phyloP scores from a whole-genome alignment of 92 coral and sea anemone species.

The Bergia puertoricense region DNA sequence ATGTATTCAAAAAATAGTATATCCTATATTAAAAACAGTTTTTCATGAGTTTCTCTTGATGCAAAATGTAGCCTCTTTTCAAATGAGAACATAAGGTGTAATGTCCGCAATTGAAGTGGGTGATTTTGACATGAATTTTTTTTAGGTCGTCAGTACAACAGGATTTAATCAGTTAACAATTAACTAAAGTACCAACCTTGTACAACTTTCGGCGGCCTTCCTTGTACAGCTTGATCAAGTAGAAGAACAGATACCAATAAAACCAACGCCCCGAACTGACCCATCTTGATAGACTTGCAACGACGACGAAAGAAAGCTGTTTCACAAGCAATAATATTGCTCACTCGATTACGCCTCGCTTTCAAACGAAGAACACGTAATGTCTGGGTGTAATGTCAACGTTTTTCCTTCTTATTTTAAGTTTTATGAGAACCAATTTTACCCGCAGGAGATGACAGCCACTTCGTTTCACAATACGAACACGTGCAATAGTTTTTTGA shows the following conservation, averaged over 20 bases:
- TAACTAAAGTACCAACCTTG: background rate
- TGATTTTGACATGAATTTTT: too few species aligned
- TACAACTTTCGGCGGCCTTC: constrained; percentile 1
- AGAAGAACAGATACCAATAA: background rate
- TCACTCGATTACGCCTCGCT: background rate
- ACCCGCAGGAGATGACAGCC: background rate
- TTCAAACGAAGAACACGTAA: background rate
- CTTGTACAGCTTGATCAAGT: constrained; percentile 7
- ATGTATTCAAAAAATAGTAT: too few species aligned
- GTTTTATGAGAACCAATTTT: background rate
- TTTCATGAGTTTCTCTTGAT: background rate
- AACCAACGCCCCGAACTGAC: background rate
- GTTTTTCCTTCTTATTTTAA: background rate
- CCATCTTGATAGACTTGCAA: background rate
- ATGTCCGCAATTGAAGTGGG: too few species aligned
- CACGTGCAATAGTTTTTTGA: background rate
- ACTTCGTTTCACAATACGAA: background rate
- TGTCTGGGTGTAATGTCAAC: background rate
- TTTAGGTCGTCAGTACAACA: background rate
- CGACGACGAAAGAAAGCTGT: background rate
- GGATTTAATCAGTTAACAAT: background rate
- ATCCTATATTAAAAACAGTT: background rate
- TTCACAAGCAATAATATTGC: background rate
- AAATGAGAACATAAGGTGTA: background rate
- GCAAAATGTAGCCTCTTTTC: background rate